phyloP scores from a whole-genome alignment of 2,888 invertebrate species.

The Megaustenia siamemsis region DNA sequence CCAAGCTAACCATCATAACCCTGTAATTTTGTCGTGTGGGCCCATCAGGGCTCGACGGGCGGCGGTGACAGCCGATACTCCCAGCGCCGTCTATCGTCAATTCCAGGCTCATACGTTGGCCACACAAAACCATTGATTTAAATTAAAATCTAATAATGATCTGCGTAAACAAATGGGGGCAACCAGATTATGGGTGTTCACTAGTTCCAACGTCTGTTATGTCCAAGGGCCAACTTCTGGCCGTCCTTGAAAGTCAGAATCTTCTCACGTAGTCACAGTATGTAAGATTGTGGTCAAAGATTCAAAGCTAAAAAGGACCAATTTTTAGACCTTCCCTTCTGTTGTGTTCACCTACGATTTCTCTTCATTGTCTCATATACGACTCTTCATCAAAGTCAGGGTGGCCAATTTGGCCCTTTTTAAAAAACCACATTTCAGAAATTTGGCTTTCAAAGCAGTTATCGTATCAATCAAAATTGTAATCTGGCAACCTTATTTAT shows the following conservation, averaged over 20 bases:
- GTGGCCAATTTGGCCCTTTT: no score
- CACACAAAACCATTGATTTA: constrained; percentile 61
- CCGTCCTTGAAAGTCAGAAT: background rate
- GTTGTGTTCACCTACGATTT: no score
- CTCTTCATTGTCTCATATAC: no score
- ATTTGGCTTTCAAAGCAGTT: no score
- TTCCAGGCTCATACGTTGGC: constrained; percentile 40
- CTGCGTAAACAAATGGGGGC: constrained; percentile 46
- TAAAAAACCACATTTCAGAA: no score
- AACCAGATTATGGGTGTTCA: background rate
- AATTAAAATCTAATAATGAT: constrained; percentile 70
- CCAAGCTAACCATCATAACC: constrained; percentile 9
- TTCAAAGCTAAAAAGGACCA: no score
- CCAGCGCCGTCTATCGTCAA: constrained; percentile 55
- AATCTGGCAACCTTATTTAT: no score
- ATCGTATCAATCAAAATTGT: no score
- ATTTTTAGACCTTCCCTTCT: no score
- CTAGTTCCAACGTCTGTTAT: background rate
- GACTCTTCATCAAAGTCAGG: no score
- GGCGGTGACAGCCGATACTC: constrained; percentile 60
- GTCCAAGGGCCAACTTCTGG: background rate
- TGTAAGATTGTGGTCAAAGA: no score
- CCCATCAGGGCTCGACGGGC: constrained; percentile 29
- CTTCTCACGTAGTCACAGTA: background rate
- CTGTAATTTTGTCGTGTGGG: constrained; percentile 39